A percentile compares a stretch with the other conserved stretches of the same genome.
These are phyloP conservation scores for Netelia melanura DNA, from an alignment of 2,888 invertebrate genomes.

Conservation along the genomic window DNA sequence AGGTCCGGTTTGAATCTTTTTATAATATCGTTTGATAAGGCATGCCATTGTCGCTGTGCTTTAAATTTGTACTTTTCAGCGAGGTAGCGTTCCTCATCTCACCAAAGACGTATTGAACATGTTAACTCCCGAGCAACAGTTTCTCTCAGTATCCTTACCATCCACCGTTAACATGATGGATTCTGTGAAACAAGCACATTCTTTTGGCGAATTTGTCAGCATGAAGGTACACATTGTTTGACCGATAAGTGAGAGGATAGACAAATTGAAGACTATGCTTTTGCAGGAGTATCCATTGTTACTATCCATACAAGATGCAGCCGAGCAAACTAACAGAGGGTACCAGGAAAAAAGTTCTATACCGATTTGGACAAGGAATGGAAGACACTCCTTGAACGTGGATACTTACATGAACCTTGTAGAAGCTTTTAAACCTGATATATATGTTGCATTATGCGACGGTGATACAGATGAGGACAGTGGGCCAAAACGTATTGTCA, in stretches of 20 bases:
- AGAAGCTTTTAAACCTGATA: constrained; percentile 92
- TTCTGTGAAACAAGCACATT: constrained; percentile 88
- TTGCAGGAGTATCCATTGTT: constrained; percentile 85
- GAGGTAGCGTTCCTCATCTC: constrained; percentile 93
- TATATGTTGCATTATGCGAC: constrained; percentile 93
- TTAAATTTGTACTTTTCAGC: constrained; percentile 85
- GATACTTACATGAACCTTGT: constrained; percentile 92
- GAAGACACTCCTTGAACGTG: constrained; percentile 89
- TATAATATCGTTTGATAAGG: neutral
- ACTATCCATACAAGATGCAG: constrained; percentile 90
- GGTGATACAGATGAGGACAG: constrained; percentile 89
- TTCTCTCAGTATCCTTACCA: constrained; percentile 91
- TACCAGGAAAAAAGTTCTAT: constrained; percentile 90
- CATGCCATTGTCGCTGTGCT: neutral
- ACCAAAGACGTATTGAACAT: constrained; percentile 91
- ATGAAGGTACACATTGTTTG: constrained; percentile 81
- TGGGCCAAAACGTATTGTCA: constrained; percentile 89
- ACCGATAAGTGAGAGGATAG: neutral
- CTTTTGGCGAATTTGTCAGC: constrained; percentile 88
- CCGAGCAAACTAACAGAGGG: constrained; percentile 88
- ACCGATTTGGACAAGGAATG: constrained; percentile 92
- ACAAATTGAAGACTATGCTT: constrained; percentile 41
- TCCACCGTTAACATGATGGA: constrained; percentile 89
- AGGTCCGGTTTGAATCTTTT: constrained; percentile 84
- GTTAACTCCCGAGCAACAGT: constrained; percentile 87